Base-by-base conservation (phyloP, 2,113 vertebrate genomes). In the Dicerorhinus sumatrensis region DNA sequence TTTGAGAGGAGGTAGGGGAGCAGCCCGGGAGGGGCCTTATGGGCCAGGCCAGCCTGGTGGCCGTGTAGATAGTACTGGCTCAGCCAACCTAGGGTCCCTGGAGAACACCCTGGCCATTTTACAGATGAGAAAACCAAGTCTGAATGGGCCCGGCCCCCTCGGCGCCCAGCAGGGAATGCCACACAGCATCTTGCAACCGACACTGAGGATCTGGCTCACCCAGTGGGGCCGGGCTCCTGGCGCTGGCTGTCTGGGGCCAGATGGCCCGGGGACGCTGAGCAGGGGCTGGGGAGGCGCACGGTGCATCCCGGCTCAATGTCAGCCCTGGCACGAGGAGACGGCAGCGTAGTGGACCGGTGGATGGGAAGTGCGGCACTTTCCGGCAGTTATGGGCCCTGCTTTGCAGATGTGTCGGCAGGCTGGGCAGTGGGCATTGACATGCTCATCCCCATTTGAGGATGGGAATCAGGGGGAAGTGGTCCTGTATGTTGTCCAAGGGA, bases 111-210 rank as follows among this genome's bases (percentile, higher is more conserved):
- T 4, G 54, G 51, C 88, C 56, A 3, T 51, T 51, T 58, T 2
- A 14, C 77, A n/a, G 83, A 42, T 14, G 20, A 58, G 65, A 11
- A 83, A 31, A 23, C 33, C 16, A 33, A 60, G 85, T 4, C 58
- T 18, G 14, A 5, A 1, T 1, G 25, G 18, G 27, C 69, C 42
- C 13, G 18, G 23, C 4, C 46, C 4, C 33, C 89, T 20, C 0
- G n/a, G 20, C 36, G 2, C 39, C 82, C 31, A 20, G 81, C 11
- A 8, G 20, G 58, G 21, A 42, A 3, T 3, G 25, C 48, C n/a
- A 6, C 14, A 8, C 8, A 8, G 33, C 16, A 0, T 16, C 5
- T 4, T 0, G 20, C 0, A 3, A 67, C 36, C 8, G 10, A 8
- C 4, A 6, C 87, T 1, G 5, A 31, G 63, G 33, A 31, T 17